Base-by-base conservation (phyloP, 2,113 vertebrate species). In the Odontophorus gujanensis region DNA sequence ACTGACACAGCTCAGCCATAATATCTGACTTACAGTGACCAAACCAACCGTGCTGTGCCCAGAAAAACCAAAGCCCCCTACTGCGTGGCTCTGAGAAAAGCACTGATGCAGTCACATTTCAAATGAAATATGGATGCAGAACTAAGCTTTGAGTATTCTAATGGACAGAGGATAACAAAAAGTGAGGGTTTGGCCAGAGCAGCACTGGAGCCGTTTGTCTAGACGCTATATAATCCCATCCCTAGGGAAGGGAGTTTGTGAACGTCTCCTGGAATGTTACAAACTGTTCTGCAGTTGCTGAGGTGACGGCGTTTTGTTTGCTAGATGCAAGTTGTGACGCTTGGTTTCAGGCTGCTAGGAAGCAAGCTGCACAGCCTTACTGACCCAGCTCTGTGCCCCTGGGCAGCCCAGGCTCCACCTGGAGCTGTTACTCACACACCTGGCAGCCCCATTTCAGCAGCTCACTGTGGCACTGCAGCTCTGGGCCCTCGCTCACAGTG, bases 1-100 rank as follows among this genome's bases (percentile, higher is more conserved):
- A 6, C 24, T 5, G 38, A 0, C 38, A 2, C 50, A 62, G 50
- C 5, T n/a, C 26, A 58, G 73, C 68, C 10, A 0, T 4, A 32
- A 11, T 24, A 3, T 0, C 1, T 1, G 13, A 42, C 25, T 42
- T 4, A 10, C 3, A 55, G 45, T 58, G 51, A 26, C 47, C 20
- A 6, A 55, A 61, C 71, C 32, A 14, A 36, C 78, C 16, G 86
- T 3, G 3, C 6, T 1, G 28, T 24, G 59, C 66, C 58, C 75
- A 50, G 83, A 13, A 67, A 30, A 3, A 4, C 12, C 4, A 0
- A 0, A 4, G 72, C 36, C 45, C 34, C 65, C 59, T 36, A 2
- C 51, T 6, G 47, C 1, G 6, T 18, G 66, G 36, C 48, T 2
- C 4, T 1, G 42, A 43, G 81, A 13, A 38, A 18, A 48, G 45